A percentile compares a stretch with the other conserved stretches of the same genome.
phyloP scores from a whole-genome alignment of 2,113 vertebrate genomes.

The Macquaria ambigua region DNA sequence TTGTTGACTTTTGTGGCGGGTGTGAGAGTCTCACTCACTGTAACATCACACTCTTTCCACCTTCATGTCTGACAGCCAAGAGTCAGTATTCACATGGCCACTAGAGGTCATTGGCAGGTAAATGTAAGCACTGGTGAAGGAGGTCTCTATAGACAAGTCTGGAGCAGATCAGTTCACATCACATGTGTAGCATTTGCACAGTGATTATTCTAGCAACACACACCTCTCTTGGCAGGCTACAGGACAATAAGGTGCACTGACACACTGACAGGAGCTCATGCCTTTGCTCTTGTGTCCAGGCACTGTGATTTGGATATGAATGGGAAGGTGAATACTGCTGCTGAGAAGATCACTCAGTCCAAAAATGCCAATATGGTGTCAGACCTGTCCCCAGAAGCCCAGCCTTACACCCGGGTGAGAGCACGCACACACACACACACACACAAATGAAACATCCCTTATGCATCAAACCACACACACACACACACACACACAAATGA shows the following conservation, averaged over 20 bases:
- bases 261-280: background rate
- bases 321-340: slow-evolving; percentile 83
- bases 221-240: background rate
- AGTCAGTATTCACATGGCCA: background rate
- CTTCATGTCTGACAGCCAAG: background rate
- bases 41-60: background rate
- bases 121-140: background rate
- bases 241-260: background rate
- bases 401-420: slow-evolving; percentile 85
- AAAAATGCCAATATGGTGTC: slow-evolving; percentile 90
- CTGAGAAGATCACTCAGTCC: slow-evolving; percentile 82
- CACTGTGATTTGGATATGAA: slow-evolving; percentile 89
- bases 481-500: background rate
- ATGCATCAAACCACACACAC: background rate
- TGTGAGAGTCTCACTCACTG: background rate
- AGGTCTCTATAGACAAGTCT: background rate
- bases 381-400: slow-evolving; percentile 83
- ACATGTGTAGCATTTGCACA: background rate
- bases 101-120: background rate
- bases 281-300: slow-evolving; percentile 40
- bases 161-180: background rate
- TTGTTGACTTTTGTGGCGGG: background rate
- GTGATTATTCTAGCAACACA: background rate
- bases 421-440: background rate
- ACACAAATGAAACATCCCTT: background rate